phyloP scores from a whole-genome alignment of 2,797 vertebrate species.

The Bovichtus variegatus region DNA sequence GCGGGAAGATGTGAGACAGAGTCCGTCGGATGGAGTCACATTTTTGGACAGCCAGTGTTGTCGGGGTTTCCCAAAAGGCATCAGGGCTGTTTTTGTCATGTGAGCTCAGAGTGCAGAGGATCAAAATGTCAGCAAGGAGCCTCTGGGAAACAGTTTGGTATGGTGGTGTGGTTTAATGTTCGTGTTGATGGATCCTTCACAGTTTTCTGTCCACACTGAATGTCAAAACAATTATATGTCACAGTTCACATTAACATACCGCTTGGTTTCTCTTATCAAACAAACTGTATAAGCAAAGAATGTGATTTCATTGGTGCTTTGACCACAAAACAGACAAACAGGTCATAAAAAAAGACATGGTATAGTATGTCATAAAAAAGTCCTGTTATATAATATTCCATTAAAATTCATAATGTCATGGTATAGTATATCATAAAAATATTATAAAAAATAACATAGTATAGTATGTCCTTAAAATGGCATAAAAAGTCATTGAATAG shows the following conservation, averaged over 20 bases:
- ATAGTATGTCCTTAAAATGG: too few species aligned
- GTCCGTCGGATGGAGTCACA: conserved; percentile 19
- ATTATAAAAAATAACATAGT: too few species aligned
- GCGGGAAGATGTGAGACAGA: conserved; percentile 27
- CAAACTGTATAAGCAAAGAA: too few species aligned
- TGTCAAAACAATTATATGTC: neutral
- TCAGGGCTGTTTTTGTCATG: conserved; percentile 13
- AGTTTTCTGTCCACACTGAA: neutral
- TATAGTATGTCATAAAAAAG: too few species aligned
- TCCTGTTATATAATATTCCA: too few species aligned
- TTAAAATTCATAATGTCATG: too few species aligned
- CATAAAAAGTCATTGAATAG: too few species aligned
- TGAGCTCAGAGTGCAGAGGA: conserved; percentile 15
- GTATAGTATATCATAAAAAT: too few species aligned
- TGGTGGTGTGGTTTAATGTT: neutral
- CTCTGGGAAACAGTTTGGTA: conserved; percentile 1
- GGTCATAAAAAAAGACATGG: neutral
- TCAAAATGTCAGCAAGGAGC: conserved; percentile 30
- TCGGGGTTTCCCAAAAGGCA: conserved; percentile 33
- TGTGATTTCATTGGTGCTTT: neutral
- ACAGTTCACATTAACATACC: neutral
- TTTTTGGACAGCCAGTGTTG: conserved; percentile 16
- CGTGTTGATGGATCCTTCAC: neutral
- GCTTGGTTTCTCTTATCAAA: neutral
- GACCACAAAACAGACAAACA: neutral